Conservation (phyloP, 2,113 vertebrate species). For the Rhynchomys soricoides region DNA sequence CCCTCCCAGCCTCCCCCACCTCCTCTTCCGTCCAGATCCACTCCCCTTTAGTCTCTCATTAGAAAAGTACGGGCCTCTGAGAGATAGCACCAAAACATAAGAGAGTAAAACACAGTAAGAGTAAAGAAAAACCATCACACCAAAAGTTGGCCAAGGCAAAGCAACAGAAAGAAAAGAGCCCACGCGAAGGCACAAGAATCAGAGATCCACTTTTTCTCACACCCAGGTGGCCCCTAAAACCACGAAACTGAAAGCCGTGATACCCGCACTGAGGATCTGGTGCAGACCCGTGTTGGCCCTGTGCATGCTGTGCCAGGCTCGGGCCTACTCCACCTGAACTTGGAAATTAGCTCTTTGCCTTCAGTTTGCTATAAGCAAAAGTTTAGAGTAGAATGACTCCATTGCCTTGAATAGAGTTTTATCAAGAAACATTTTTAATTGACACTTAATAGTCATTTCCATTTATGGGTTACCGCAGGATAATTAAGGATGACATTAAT, state of each 20-base stretch:
- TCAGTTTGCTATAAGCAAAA: not conserved
- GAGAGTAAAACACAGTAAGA: not conserved
- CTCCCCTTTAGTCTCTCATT: not conserved
- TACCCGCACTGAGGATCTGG: not conserved
- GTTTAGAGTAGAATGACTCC: conserved; percentile 46
- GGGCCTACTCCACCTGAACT: not conserved
- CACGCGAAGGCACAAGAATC: not conserved
- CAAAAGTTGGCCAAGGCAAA: no score
- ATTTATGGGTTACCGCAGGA: not conserved
- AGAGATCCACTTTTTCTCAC: not conserved
- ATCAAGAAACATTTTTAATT: not conserved
- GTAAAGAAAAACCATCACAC: not conserved
- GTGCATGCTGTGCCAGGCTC: not conserved
- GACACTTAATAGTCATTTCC: not conserved
- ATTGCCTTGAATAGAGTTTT: conserved; percentile 5
- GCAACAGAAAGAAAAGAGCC: not conserved
- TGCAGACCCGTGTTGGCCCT: not conserved
- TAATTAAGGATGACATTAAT: not conserved
- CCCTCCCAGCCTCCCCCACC: not conserved
- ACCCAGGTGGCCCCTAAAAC: not conserved
- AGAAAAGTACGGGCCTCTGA: not conserved
- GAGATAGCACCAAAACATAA: not conserved
- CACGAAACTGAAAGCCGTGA: not conserved
- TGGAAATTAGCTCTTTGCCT: not conserved
- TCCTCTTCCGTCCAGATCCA: not conserved